Evolutionary conservation across 2,797 vertebrate species (phyloP).

Genomic region (Rhodeus uyekii): DNA sequence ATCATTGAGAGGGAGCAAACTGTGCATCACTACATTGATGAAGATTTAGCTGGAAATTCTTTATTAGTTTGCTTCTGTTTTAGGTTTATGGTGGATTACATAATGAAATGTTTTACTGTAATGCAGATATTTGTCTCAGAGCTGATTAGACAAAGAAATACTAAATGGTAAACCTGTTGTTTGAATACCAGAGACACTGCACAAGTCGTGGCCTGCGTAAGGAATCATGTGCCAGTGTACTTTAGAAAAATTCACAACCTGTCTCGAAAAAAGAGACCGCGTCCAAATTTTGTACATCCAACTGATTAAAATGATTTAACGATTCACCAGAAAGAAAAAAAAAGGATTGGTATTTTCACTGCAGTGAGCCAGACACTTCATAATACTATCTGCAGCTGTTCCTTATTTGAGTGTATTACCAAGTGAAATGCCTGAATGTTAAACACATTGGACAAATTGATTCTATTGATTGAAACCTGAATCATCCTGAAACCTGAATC

Average conservation of each 20-base stretch:
- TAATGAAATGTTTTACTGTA: not conserved
- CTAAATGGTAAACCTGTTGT: not conserved
- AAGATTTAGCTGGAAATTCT: not conserved
- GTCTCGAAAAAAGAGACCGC: not conserved
- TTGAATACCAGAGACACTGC: conserved; percentile 4
- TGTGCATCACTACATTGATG: not conserved
- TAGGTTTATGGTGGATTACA: not conserved
- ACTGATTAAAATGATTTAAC: not conserved
- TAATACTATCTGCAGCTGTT: conserved; percentile 9
- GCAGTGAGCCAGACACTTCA: not conserved
- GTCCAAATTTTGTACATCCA: not conserved
- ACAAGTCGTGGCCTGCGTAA: conserved; percentile 25
- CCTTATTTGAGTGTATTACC: not conserved
- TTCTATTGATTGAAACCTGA: conserved; percentile 8
- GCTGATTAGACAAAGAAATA: conserved; percentile 4
- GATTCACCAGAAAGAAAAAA: not conserved
- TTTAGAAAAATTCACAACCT: conserved; percentile 26
- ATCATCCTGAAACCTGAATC: not conserved
- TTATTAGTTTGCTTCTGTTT: not conserved
- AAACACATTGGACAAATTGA: not conserved
- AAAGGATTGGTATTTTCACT: not conserved
- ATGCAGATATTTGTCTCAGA: not conserved
- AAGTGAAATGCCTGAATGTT: not conserved
- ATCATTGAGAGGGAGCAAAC: not conserved
- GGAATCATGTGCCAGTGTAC: not conserved